Evolutionary conservation across 2,797 vertebrate genomes (phyloP), one percentile per base, ranked within the genome.

Genomic region (Manis javanica): DNA sequence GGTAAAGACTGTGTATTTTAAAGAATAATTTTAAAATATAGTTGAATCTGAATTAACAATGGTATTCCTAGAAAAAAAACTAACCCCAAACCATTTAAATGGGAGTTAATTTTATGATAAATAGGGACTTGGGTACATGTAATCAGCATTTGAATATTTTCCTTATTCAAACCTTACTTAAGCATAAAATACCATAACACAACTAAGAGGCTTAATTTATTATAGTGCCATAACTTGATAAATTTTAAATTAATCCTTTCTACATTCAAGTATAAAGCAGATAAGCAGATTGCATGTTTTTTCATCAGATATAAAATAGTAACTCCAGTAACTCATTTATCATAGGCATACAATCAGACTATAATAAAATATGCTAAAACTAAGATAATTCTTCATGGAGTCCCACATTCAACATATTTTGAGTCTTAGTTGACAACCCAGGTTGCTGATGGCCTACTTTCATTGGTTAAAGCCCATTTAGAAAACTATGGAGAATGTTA

Each of bases 201-300:
- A 95, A 71, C 59, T 59, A 78, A 95, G 63, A 92, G n/a, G 49
- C 29, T 86, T 92, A 71, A 94, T 92, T 90, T 90, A 78, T 72
- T 90, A 83, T 66, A 59, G 34, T 92, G 61, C 31, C 69, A 92
- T 61, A 78, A 86, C 15, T 74, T 87, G 59, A 81, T 86, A 86
- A 82, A 82, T 87, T 86, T 89, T 91, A 79, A 87, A 74, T 94
- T 94, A 90, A 79, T 91, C 46, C 61, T 85, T 90, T 78, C 21
- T 90, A 55, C 39, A 31, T 94, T 96, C 55, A 87, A 72, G 9
- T 77, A 69, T 57, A 93, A 66, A 87, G 51, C 19, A 84, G 51
- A 55, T 37, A 66, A 87, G 51, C 19, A 84, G 51, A 55, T 37
- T 85, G 39, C 24, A 59, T 4, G 26, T 42, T 82, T n/a, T 74